Conservation (phyloP, 2,888 invertebrate genomes). For the Sinotaia quadrata region DNA sequence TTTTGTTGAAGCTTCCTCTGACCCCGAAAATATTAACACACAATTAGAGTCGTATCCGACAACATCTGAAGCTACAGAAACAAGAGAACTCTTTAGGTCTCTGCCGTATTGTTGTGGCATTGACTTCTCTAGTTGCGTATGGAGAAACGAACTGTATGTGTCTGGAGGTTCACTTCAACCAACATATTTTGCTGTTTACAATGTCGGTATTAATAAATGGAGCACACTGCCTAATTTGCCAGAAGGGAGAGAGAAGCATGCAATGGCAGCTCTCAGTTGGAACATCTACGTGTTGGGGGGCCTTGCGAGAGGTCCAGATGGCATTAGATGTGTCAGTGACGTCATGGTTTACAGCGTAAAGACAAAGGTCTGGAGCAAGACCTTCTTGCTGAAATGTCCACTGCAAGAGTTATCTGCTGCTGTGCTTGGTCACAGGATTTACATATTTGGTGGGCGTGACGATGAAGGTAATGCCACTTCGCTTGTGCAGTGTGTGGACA, state of each 20-base stretch:
- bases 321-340: too few relatives aligned
- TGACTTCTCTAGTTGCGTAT: slow-evolving; percentile 20
- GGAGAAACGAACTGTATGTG: slow-evolving; percentile 22
- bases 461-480: background rate
- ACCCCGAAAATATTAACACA: too few relatives aligned
- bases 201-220: slow-evolving; percentile 19
- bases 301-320: background rate
- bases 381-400: too few relatives aligned
- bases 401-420: too few relatives aligned
- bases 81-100: slow-evolving; percentile 6
- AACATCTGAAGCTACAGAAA: too few relatives aligned
- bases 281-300: slow-evolving; percentile 23
- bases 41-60: too few relatives aligned
- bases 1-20: too few relatives aligned
- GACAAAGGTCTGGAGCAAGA: background rate
- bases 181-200: slow-evolving; percentile 9
- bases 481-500: slow-evolving; percentile 14
- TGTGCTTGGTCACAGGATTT: slow-evolving; percentile 8
- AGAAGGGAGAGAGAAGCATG: slow-evolving; percentile 18
- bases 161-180: slow-evolving; percentile 12
- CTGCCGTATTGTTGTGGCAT: slow-evolving; percentile 15
- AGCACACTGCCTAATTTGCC: slow-evolving; percentile 1
- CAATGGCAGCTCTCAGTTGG: slow-evolving; percentile 17
- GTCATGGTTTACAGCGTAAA: slow-evolving; percentile 10
- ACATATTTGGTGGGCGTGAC: slow-evolving; percentile 12